A percentile compares a stretch with the other conserved stretches of the same genome.
Conservation (phyloP, 2,888 invertebrate genomes). For the Uloborus plumipes region DNA sequence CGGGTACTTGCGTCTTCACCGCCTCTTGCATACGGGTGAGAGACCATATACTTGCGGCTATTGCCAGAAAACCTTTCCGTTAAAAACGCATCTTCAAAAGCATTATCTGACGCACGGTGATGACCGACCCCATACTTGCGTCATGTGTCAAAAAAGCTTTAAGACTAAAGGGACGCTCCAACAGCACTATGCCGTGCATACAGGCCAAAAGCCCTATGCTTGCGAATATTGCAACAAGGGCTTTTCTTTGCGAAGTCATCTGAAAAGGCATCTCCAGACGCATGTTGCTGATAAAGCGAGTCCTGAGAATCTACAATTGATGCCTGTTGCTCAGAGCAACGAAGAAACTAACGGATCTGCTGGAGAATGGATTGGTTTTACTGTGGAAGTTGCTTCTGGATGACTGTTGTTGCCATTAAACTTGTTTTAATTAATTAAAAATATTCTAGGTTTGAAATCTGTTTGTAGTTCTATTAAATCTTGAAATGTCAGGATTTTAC, state of each 20-base stretch:
- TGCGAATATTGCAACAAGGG: slow-evolving; percentile 31
- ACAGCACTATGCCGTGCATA: slow-evolving; percentile 38
- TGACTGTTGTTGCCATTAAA: not conserved
- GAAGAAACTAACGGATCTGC: slow-evolving; percentile 28
- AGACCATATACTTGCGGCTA: slow-evolving; percentile 26
- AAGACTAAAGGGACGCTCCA: slow-evolving; percentile 41
- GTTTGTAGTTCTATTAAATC: no score
- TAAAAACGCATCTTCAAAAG: slow-evolving; percentile 45
- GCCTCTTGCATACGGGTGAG: slow-evolving; percentile 31
- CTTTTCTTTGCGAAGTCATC: slow-evolving; percentile 29
- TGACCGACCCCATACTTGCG: slow-evolving; percentile 32
- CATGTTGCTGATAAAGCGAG: slow-evolving; percentile 10
- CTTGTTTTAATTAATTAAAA: no score
- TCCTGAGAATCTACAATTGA: not conserved
- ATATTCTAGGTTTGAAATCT: no score
- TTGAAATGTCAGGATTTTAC: no score
- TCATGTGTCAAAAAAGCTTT: slow-evolving; percentile 35
- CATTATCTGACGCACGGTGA: slow-evolving; percentile 30
- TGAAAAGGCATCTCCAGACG: slow-evolving; percentile 22
- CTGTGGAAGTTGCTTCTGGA: slow-evolving; percentile 42
- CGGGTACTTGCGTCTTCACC: slow-evolving; percentile 32
- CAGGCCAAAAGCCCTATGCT: slow-evolving; percentile 11
- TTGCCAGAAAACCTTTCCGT: slow-evolving; percentile 33
- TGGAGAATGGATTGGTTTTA: slow-evolving; percentile 50
- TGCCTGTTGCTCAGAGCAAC: slow-evolving; percentile 6